Base-by-base conservation (phyloP, 2,888 invertebrate genomes). In the Tineola bisselliella region DNA sequence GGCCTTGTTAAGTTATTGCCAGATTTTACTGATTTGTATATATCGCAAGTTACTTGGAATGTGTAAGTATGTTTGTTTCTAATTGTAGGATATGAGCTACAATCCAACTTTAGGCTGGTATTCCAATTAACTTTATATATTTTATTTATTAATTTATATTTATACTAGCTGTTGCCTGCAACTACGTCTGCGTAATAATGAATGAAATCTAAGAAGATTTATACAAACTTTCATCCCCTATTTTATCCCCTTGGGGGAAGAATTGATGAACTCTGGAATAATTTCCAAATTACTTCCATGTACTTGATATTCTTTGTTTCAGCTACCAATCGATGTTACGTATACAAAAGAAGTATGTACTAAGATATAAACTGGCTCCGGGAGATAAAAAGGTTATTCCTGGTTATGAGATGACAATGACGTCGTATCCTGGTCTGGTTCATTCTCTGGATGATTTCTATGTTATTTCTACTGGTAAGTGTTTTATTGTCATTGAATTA, bases 11-110 rank as follows among this genome's bases (percentile, higher is more conserved):
- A 92, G 72, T 73, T 91, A 60, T 78, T 91, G 63, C 89, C 90
- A 0, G 89, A 88, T 63, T 76, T 84, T 64, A 67, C 73, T 54
- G 91, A 92, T 67, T 72, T 93, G 1, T 90, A 88, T 71, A 84
- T 88, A 0, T 80, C 90, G 0, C 92, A 93, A 65, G 89, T 88
- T 66, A 91, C 92, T 0, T 92, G 92, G 92, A 88, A 84, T 70
- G 79, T 83, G 89, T 89, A 57, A 19, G 43, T 18, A 31, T 17
- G 61, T n/a, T n/a, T n/a, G n/a, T n/a, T n/a, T n/a, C n/a, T n/a
- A n/a, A n/a, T n/a, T n/a, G n/a, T n/a, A n/a, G n/a, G n/a, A n/a
- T n/a, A n/a, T n/a, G n/a, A n/a, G n/a, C n/a, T n/a, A n/a, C n/a
- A n/a, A n/a, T n/a, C n/a, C n/a, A n/a, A n/a, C n/a, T n/a, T n/a